Evolutionary conservation across 2,888 invertebrate genomes (phyloP).

Genomic region (Acrobasis suavella): DNA sequence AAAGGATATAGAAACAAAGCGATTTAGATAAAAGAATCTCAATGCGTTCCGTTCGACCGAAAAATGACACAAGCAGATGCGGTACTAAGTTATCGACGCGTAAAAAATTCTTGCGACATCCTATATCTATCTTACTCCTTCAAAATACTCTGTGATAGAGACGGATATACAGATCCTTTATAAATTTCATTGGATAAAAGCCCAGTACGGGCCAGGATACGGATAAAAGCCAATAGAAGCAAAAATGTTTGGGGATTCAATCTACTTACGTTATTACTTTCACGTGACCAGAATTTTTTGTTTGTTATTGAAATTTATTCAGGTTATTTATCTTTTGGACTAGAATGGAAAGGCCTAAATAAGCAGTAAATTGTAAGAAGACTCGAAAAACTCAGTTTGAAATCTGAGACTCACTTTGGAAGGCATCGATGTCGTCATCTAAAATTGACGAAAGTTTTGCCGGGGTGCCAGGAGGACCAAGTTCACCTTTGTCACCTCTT

Average conservation of each 20-base stretch:
- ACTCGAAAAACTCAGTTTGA: constrained; percentile 34
- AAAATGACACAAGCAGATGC: constrained; percentile 46
- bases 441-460: constrained; percentile 80
- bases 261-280: constrained; percentile 65
- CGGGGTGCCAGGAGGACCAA: constrained; percentile 89
- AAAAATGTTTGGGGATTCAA: constrained; percentile 64
- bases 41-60: constrained; percentile 43
- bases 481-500: constrained; percentile 85
- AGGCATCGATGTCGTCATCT: constrained; percentile 46
- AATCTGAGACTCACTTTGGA: constrained; percentile 52
- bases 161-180: constrained; percentile 35
- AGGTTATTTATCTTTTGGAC: constrained; percentile 44
- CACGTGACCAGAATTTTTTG: constrained; percentile 59
- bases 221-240: constrained; percentile 59
- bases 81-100: constrained; percentile 35
- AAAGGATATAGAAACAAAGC: constrained; percentile 31
- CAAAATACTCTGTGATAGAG: constrained; percentile 35
- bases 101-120: constrained; percentile 35
- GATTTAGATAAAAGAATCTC: constrained; percentile 40
- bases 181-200: constrained; percentile 42
- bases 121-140: constrained; percentile 30
- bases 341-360: constrained; percentile 43
- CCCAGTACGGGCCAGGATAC: constrained; percentile 44
- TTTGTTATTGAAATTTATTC: constrained; percentile 59
- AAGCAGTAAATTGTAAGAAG: constrained; percentile 43